Evolutionary conservation across 2,113 vertebrate genomes (phyloP), one percentile per base, ranked within the genome.

Genomic region (Pachycephala philippinensis): DNA sequence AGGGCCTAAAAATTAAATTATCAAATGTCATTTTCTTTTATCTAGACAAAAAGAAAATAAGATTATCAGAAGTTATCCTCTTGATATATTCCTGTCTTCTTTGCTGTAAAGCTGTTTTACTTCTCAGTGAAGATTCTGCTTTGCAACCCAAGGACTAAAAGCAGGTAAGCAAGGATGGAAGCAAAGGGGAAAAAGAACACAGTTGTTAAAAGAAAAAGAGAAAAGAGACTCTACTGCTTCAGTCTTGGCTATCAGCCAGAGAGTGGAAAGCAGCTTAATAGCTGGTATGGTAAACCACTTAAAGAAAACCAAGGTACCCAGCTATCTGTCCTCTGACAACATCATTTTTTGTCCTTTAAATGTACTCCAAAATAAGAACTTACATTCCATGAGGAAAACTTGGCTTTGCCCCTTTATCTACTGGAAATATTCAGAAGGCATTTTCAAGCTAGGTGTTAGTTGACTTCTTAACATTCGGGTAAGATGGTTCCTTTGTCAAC

Each of bases 341-440:
- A 54, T 33, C 6, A 35, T 83, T 84, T 88, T 45, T 84, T 53
- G 76, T 76, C 60, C 70, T 90, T 69, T 69, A 95, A 90, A 91
- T 26, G 37, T 0, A 91, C 11, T 61, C 66, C 47, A 89, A 91
- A 90, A 80, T 19, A 57, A 70, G 71, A 61, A 30, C 6, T 60
- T 52, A 33, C 7, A 75, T 59, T 95, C 76, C 64, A 64, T 8
- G 35, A 74, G 75, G 89, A 96, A 97, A 97, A 95, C 56, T 78
- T 78, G 75, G 65, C 90, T 89, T 93, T 88, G 49, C 33, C 30
- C 26, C 40, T 65, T 96, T 94, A 88, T 93, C 86, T 89, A 87
- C 69, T 50, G 57, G 27, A 87, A 84, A 87, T 74, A 74, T 24
- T 87, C 24, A 65, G 59, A 95, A 93, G 49, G 8, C n/a, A 53